Evolutionary conservation across 2,888 invertebrate genomes (phyloP).

Genomic region (Clivina fossor): DNA sequence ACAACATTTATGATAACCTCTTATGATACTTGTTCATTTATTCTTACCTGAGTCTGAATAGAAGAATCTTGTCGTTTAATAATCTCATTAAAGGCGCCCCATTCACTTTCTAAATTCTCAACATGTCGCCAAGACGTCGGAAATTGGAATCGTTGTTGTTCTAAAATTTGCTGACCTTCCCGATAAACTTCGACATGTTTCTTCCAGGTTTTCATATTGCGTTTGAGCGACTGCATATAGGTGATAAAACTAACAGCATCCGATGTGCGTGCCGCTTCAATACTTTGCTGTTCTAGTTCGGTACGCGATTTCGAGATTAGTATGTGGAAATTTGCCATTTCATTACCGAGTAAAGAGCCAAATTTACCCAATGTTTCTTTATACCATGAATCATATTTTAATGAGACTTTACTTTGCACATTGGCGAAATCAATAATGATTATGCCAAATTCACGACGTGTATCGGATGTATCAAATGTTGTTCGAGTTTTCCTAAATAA

Average conservation of each 20-base stretch:
- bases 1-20: slow-evolving; percentile 17
- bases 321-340: slow-evolving; percentile 94
- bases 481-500: slow-evolving; percentile 81
- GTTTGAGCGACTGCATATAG: slow-evolving; percentile 95
- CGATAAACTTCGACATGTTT: slow-evolving; percentile 91
- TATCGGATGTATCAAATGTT: slow-evolving; percentile 98
- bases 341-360: slow-evolving; percentile 88
- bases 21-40: slow-evolving; percentile 13
- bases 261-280: slow-evolving; percentile 97
- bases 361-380: slow-evolving; percentile 98
- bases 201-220: slow-evolving; percentile 89
- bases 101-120: slow-evolving; percentile 99
- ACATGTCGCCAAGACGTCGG: slow-evolving; percentile 97
- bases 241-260: slow-evolving; percentile 99
- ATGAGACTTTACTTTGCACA: slow-evolving; percentile 97
- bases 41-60: slow-evolving; percentile 82
- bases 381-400: slow-evolving; percentile 99
- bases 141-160: slow-evolving; percentile 96
- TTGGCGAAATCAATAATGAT: slow-evolving; percentile 98
- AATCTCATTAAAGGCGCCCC: slow-evolving; percentile 99
- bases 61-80: slow-evolving; percentile 97
- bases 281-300: slow-evolving; percentile 95
- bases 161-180: slow-evolving; percentile 95
- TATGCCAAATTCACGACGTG: slow-evolving; percentile 94
- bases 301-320: slow-evolving; percentile 91